Conservation (phyloP, 2,113 vertebrate species). For the Cyanoliseus patagonus region DNA sequence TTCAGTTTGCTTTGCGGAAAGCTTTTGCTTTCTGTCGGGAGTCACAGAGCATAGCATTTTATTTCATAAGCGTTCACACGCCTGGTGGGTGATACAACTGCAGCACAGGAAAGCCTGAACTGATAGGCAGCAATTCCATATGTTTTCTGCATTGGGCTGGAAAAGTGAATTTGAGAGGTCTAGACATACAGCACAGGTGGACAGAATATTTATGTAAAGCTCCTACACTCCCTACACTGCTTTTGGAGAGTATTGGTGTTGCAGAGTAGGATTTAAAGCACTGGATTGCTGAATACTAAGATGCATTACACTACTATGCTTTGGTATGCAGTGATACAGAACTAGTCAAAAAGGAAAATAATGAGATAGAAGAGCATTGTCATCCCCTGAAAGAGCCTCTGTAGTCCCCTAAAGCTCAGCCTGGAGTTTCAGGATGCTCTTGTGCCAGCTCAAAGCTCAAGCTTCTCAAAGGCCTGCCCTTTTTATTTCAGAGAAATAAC, state of each 20-base stretch:
- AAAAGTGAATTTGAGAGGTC: conserved; percentile 17
- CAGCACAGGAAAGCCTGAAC: neutral
- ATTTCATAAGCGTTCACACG: neutral
- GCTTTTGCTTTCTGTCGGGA: conserved; percentile 2
- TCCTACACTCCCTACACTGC: neutral
- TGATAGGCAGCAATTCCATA: neutral
- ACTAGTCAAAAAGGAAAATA: neutral
- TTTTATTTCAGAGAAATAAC: neutral
- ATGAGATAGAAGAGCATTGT: neutral
- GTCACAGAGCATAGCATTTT: neutral
- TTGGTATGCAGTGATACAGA: neutral
- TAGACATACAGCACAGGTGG: neutral
- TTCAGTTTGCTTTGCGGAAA: conserved; percentile 30
- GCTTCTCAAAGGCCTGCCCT: neutral
- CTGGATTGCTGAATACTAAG: neutral
- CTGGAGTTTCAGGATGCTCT: neutral
- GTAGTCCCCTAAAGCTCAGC: neutral
- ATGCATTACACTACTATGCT: neutral
- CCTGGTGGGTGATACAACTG: neutral
- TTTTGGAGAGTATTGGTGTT: neutral
- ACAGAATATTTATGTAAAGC: neutral
- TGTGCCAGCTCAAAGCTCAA: neutral
- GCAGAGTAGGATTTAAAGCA: neutral
- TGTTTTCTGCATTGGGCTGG: neutral
- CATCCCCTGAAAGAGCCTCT: neutral